Evolutionary conservation across 2,113 vertebrate genomes (phyloP), one percentile per base, ranked within the genome.

Genomic region (Cynopterus brachyotis): DNA sequence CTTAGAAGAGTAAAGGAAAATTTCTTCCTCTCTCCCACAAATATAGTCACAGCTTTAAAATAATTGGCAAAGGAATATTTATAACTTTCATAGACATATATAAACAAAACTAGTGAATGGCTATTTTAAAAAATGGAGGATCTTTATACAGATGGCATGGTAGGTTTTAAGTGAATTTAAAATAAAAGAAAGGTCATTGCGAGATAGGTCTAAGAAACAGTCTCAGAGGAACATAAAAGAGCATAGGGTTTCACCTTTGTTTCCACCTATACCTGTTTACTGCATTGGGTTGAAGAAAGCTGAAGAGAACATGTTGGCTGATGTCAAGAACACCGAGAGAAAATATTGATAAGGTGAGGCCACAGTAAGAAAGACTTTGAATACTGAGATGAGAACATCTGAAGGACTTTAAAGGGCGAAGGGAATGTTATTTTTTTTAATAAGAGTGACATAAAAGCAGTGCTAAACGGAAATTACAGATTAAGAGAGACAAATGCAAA

Each of bases 121-220:
- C 28, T 59, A 15, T 24, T 70, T 72, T 88, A 12, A 47, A 78
- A 72, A 76, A 32, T 67, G 11, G 3, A 55, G 40, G 35, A 10
- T 80, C 28, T 66, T 80, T 28, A 35, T 22, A 50, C 6, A 78
- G 66, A 93, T 66, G 69, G 47, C 15, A 17, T 32, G 9, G 0
- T 67, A 75, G 4, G 5, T 37, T 93, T 82, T 80, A 94, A 87
- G 64, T 80, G 35, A 76, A 66, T 70, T 96, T 90, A 84, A 47
- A 94, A 90, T 75, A 80, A 91, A 84, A 42, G 30, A 53, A 89
- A 95, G 20, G 26, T 69, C 24, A 92, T 28, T 12, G 1, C 67
- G 15, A 69, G 26, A 28, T 81, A 73, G 73, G 16, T 30, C 59
- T 53, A 92, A 72, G 60, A 87, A 78, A 67, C 67, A 78, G 47